These are phyloP conservation scores for Theretra japonica DNA, from an alignment of 2,888 invertebrate species.

Conservation along the genomic window DNA sequence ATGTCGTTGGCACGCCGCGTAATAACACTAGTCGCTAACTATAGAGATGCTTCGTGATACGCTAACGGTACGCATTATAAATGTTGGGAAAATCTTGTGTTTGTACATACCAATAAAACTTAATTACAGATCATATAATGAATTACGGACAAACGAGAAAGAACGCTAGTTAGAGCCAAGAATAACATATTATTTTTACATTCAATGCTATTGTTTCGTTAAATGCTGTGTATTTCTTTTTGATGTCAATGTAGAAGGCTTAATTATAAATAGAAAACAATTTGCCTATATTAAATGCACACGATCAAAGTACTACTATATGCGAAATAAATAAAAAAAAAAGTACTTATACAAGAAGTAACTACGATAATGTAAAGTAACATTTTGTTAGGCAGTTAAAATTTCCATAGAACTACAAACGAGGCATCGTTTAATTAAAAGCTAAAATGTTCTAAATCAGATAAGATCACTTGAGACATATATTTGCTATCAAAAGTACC, in stretches of 20 bases:
- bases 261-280: background rate
- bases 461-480: conserved; percentile 38
- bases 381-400: no score
- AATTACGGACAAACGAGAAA: conserved; percentile 18
- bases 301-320: background rate
- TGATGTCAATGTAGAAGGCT: no score
- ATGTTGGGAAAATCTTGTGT: conserved; percentile 33
- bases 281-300: background rate
- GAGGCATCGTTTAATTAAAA: conserved; percentile 42
- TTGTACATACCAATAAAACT: conserved; percentile 29
- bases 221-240: no score
- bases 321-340: no score
- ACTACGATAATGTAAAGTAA: no score
- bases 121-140: conserved; percentile 26
- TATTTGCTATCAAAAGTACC: conserved; percentile 41
- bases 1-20: conserved; percentile 49
- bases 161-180: background rate
- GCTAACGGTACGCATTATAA: conserved; percentile 15
- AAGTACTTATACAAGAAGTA: no score
- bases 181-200: background rate
- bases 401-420: background rate
- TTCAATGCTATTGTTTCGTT: background rate
- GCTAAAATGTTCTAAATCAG: conserved; percentile 31
- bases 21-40: background rate
- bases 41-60: background rate